Base-by-base conservation (phyloP, 2,888 invertebrate species). In the Lampropteryx suffumata region DNA sequence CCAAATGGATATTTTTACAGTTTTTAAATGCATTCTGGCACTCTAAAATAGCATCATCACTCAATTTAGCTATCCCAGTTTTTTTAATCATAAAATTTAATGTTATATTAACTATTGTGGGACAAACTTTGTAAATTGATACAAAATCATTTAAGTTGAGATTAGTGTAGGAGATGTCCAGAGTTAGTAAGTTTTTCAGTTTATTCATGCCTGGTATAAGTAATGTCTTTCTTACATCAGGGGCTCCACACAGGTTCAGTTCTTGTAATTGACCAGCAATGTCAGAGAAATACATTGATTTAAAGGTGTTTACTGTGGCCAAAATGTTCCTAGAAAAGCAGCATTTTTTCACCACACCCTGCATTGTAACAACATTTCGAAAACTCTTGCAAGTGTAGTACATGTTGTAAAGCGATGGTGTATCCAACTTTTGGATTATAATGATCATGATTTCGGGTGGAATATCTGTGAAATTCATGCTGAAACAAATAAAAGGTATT, bases 391-490 rank as follows among this genome's bases (percentile, higher is more conserved):
- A 81, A 24, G 82, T 69, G 28, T 76, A 59, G 50, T 76, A 79
- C 46, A 87, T 56, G 58, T 63, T 76, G 24, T 57, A 51, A 32
- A 71, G 34, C n/a, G 82, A 71, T 46, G 57, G 62, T 5, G 72
- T 48, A 62, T 85, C 82, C 57, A 87, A 61, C 37, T 71, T 46
- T 55, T 67, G 74, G 7, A 81, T 55, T 12, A 88, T 82, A 12
- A 82, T 72, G 13, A 84, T 68, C n/a, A 86, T 58, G 17, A 88
- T 64, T 67, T 88, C 88, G 61, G 78, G 76, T 4, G 86, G 86
- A n/a, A 85, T 67, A 14, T 71, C 62, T 17, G 47, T 50, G 8
- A 77, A 47, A 27, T 34, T 50, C 66, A 72, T 70, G 43, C 49
- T 69, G 40, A 43, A 69, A 66, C 46, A 43, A 62, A 40, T 29